Percentiles rank a stretch among this genome's conserved stretches.
These are phyloP conservation scores for Periplaneta americana DNA, from an alignment of 1,140 invertebrate genomes.

Conservation along the genomic window DNA sequence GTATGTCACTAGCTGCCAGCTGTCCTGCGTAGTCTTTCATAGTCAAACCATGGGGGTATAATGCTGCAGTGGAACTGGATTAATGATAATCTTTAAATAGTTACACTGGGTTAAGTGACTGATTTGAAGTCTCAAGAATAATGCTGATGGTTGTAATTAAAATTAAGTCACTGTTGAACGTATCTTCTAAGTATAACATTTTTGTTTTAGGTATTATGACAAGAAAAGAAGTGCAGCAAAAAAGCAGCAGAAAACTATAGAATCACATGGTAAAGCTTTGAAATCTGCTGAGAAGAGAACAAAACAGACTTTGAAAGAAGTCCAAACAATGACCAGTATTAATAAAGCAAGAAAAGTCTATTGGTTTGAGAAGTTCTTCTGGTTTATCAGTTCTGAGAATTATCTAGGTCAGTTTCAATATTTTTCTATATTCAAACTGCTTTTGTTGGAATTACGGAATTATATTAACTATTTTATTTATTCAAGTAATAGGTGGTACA, in stretches of 20 bases:
- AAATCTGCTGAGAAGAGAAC: conserved; percentile 96
- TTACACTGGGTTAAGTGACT: too few relatives aligned
- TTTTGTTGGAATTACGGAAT: background rate
- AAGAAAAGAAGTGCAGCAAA: conserved; percentile 84
- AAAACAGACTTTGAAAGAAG: conserved; percentile 91
- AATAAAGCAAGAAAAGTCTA: conserved; percentile 87
- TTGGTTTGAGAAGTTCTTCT: conserved; percentile 99
- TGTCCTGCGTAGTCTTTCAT: too few relatives aligned
- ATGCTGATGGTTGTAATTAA: background rate
- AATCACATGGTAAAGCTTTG: conserved; percentile 88
- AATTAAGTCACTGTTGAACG: background rate
- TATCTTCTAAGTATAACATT: background rate
- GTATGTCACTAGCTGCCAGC: too few relatives aligned
- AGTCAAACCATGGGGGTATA: too few relatives aligned
- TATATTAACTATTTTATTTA: too few relatives aligned
- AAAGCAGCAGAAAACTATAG: conserved; percentile 95
- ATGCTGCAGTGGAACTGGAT: too few relatives aligned
- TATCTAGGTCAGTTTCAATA: conserved; percentile 60
- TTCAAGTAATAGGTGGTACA: too few relatives aligned
- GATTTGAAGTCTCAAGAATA: too few relatives aligned
- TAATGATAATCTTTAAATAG: too few relatives aligned
- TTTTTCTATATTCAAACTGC: background rate
- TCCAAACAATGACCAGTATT: conserved; percentile 87
- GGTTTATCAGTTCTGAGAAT: conserved; percentile 99
- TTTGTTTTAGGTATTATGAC: conserved; percentile 73